phyloP scores from a whole-genome alignment of 2,113 vertebrate genomes.

The Solenodon paradoxus region DNA sequence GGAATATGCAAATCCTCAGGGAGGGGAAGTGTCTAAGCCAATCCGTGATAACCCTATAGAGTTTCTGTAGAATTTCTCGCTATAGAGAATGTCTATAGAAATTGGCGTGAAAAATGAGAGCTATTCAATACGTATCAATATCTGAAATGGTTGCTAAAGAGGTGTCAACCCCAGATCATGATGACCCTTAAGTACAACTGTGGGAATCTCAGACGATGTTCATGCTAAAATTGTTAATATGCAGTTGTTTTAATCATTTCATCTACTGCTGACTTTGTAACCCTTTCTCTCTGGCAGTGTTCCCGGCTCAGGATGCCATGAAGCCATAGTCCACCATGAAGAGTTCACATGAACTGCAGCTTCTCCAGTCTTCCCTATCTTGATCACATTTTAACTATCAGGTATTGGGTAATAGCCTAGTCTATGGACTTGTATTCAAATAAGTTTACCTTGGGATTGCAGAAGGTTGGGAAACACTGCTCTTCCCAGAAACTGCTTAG shows the following conservation, averaged over 20 bases:
- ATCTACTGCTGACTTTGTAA: slow-evolving; percentile 1
- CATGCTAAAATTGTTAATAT: not conserved
- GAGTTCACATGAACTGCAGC: slow-evolving; percentile 18
- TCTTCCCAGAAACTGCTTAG: not conserved
- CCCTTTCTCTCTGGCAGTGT: slow-evolving; percentile 44
- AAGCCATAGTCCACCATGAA: not conserved
- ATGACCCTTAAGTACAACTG: not conserved
- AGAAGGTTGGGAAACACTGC: not conserved
- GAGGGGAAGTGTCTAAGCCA: not conserved
- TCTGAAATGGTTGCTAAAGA: not conserved
- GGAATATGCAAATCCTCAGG: not conserved
- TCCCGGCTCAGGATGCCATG: not conserved
- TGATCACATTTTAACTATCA: slow-evolving; percentile 12
- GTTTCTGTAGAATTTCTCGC: not conserved
- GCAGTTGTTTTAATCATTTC: not conserved
- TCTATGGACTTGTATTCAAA: not conserved
- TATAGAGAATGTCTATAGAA: not conserved
- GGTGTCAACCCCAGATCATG: not conserved
- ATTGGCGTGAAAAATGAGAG: not conserved
- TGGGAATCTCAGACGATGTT: not conserved
- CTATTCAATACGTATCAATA: not conserved
- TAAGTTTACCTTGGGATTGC: slow-evolving; percentile 20
- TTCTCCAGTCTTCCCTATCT: slow-evolving; percentile 6
- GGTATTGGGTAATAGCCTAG: slow-evolving; percentile 44
- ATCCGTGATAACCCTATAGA: no score